A percentile compares a stretch with the other conserved stretches of the same genome.
Evolutionary conservation across 35 echinoderm and acorn worm genomes (phyloP).

Genomic region (Lytechinus variegatus): DNA sequence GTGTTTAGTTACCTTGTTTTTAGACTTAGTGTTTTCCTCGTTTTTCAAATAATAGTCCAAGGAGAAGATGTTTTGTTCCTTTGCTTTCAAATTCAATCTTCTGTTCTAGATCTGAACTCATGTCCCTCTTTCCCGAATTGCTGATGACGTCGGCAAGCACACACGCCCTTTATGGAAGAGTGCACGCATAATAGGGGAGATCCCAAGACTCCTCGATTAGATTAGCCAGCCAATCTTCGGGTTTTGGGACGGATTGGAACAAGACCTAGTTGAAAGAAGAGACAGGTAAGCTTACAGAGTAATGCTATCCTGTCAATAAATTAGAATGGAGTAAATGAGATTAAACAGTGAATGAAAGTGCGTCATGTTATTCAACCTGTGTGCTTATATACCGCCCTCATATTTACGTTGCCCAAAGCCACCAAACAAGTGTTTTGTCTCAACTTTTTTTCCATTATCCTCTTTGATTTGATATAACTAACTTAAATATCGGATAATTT

Average conservation of each 20-base stretch:
- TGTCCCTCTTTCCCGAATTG: background rate
- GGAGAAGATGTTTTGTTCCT: background rate
- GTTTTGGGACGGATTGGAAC: background rate
- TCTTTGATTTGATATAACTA: too few relatives aligned
- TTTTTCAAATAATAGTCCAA: too few relatives aligned
- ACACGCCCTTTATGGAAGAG: background rate
- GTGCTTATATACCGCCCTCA: background rate
- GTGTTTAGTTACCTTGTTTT: too few relatives aligned
- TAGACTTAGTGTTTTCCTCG: too few relatives aligned
- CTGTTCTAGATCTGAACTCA: background rate
- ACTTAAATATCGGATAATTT: too few relatives aligned
- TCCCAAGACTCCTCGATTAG: background rate
- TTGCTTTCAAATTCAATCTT: background rate
- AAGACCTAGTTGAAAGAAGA: background rate
- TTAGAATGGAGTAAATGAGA: background rate
- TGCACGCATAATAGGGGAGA: slow-evolving; percentile 16
- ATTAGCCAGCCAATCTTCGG: background rate
- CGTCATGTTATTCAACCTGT: background rate
- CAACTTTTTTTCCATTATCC: background rate
- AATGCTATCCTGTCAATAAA: slow-evolving; percentile 20
- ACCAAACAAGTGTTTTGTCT: background rate
- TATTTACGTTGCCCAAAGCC: background rate
- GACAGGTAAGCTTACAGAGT: background rate
- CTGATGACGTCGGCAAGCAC: background rate
- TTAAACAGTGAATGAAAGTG: background rate